phyloP scores from a whole-genome alignment of 2,888 invertebrate genomes.

The Andrena praecox region DNA sequence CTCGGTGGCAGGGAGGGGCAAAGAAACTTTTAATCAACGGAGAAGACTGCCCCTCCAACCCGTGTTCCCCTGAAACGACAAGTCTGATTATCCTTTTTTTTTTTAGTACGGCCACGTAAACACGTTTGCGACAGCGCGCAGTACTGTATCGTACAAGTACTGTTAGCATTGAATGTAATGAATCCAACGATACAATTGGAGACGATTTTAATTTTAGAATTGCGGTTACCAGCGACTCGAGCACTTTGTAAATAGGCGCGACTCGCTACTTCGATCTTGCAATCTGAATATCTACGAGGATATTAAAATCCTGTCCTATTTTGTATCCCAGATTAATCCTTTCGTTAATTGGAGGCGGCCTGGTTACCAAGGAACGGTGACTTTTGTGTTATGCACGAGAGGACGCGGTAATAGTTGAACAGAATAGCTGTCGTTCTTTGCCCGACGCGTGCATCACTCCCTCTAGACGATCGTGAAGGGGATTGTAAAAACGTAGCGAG shows the following conservation, averaged over 20 bases:
- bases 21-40: constrained; percentile 41
- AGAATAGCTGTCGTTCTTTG: constrained; percentile 1
- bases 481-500: constrained; percentile 19
- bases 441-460: background rate
- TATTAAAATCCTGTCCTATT: background rate
- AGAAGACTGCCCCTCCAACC: background rate
- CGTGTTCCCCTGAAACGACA: constrained; percentile 7
- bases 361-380: background rate
- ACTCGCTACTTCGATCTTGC: background rate
- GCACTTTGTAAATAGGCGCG: background rate
- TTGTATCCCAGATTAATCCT: constrained; percentile 1
- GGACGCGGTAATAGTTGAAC: background rate
- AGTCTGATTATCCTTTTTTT: constrained; percentile 10
- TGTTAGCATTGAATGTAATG: background rate
- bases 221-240: background rate
- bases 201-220: constrained; percentile 10
- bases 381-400: background rate
- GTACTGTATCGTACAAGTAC: background rate
- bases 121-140: background rate
- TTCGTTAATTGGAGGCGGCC: background rate
- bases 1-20: background rate
- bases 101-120: constrained; percentile 9
- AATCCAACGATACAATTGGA: background rate
- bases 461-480: background rate
- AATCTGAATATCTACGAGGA: background rate